Evolutionary conservation across 2,888 invertebrate species (phyloP), one percentile per base, ranked within the genome.

Genomic region (Pollenia labialis): DNA sequence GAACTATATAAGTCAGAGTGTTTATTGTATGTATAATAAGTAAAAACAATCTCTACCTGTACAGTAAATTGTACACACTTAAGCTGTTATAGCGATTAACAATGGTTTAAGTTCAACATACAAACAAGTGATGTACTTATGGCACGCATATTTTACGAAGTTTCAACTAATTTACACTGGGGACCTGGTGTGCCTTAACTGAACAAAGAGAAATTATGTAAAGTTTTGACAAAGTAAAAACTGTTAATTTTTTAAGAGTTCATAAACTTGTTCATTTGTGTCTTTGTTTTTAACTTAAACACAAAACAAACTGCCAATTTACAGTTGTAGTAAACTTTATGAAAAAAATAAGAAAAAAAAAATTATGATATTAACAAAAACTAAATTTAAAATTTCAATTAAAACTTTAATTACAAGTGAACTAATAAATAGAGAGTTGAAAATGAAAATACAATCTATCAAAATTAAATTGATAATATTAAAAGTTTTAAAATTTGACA

Each of bases 131-230:
- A 16, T 16, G 46, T 69, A n/a, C 18, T 50, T 42, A 11, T 14
- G 11, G 44, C 2, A 44, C 44, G 46, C 66, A 48, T 48, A 48
- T 77, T 64, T 62, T 58, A 9, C 58, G 40, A 58, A 77, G 40
- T 77, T 77, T 48, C 32, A 58, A 68, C 68, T 77, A 77, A 77
- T 77, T 77, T 68, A 46, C 68, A 77, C 77, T 68, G 48, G 54
- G 68, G 48, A 68, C 40, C 42, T 68, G 56, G 16, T 68, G 48
- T 46, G 50, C 40, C 40, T 40, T 40, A 4, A 23, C 32, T 46
- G 16, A 68, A 58, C 58, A 68, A 68, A 68, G 9, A 16, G 16
- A 68, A 58, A 40, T 54, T 14, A 16, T 66, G 32, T 44, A 40
- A 76, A 46, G 32, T 44, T 69, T 54, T 16, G 18, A 14, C 9